These are phyloP conservation scores for Actias luna DNA, from an alignment of 2,888 invertebrate genomes.

Conservation along the genomic window DNA sequence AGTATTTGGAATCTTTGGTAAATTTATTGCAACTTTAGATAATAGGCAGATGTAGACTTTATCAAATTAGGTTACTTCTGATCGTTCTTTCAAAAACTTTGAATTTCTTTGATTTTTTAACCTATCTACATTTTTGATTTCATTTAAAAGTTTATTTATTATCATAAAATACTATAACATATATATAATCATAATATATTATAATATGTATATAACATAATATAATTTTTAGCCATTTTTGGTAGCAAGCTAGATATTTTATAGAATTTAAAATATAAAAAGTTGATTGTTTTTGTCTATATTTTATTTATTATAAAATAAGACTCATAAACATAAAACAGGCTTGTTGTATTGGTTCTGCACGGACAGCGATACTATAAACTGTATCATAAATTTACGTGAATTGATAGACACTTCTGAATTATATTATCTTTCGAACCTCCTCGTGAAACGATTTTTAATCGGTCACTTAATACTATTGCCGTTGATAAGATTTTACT, in stretches of 20 bases:
- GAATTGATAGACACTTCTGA: conserved; percentile 61
- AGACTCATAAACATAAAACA: conserved; percentile 69
- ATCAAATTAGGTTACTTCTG: too few species aligned
- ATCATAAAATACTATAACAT: too few species aligned
- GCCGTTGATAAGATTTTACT: conserved; percentile 7
- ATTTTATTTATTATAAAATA: conserved; percentile 67
- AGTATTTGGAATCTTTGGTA: too few species aligned
- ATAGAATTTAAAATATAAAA: conserved; percentile 43
- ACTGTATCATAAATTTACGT: conserved; percentile 62
- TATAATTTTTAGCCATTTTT: too few species aligned
- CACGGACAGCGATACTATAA: conserved; percentile 58
- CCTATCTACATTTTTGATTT: too few species aligned
- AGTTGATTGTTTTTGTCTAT: conserved; percentile 49
- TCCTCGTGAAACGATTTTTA: conserved; percentile 31
- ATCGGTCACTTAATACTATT: conserved; percentile 15
- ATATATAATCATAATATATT: too few species aligned
- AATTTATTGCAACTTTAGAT: too few species aligned
- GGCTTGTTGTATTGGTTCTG: conserved; percentile 63
- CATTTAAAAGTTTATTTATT: too few species aligned
- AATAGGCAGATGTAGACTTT: too few species aligned
- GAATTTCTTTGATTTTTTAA: too few species aligned
- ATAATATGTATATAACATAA: too few species aligned
- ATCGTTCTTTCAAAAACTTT: too few species aligned
- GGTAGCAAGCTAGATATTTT: conserved; percentile 20
- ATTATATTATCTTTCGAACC: conserved; percentile 39